phyloP scores from a whole-genome alignment of 2,888 invertebrate species.

The Piscicola geometra region DNA sequence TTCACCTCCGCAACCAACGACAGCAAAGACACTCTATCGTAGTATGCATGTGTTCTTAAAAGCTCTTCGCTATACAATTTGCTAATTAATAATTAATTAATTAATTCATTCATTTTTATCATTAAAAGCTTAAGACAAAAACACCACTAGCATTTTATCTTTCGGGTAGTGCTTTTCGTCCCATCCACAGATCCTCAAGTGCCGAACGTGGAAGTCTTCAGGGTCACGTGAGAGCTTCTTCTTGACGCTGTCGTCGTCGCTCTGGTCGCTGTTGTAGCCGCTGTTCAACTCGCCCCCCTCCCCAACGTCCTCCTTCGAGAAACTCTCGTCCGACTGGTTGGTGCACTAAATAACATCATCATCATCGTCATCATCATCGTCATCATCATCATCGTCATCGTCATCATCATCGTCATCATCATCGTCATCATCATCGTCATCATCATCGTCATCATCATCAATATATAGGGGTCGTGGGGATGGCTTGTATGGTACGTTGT shows the following conservation, averaged over 20 bases:
- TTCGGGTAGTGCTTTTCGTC: conserved; percentile 7
- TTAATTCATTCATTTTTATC: too few relatives aligned
- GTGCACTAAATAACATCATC: too few relatives aligned
- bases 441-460: conserved; percentile 31
- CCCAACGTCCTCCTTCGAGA: background rate
- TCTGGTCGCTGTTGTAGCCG: conserved; percentile 4
- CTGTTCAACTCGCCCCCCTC: background rate
- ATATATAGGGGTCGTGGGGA: too few relatives aligned
- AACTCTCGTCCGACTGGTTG: too few relatives aligned
- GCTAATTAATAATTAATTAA: too few relatives aligned
- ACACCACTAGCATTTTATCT: conserved; percentile 17
- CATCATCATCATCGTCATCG: conserved; percentile 6
- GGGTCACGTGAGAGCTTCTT: background rate
- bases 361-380: conserved; percentile 3
- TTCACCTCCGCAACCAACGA: conserved; percentile 20
- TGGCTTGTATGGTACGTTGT: too few relatives aligned
- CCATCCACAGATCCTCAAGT: conserved; percentile 25
- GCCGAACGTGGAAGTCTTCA: conserved; percentile 24
- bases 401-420: conserved; percentile 22
- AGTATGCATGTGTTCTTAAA: background rate
- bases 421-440: conserved; percentile 31
- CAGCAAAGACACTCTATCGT: conserved; percentile 17
- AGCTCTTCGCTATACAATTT: too few relatives aligned
- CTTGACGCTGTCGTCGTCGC: background rate
- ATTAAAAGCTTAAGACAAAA: too few relatives aligned